phyloP scores from a whole-genome alignment of 2,888 invertebrate genomes.

The Lagria hirta region DNA sequence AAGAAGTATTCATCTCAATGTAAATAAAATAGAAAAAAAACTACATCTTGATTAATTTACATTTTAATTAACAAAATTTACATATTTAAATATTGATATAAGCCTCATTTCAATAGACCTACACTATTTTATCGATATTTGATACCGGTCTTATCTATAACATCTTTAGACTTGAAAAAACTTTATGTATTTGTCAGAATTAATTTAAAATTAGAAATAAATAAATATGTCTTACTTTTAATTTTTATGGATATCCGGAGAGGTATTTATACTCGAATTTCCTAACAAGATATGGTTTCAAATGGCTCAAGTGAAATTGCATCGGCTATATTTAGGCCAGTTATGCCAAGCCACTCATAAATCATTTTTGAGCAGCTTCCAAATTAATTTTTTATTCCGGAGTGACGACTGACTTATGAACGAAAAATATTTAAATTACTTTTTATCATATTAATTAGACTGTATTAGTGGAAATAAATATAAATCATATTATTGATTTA shows the following conservation, averaged over 20 bases:
- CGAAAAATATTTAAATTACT: constrained; percentile 9
- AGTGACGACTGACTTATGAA: constrained; percentile 2
- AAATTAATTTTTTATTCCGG: constrained; percentile 3
- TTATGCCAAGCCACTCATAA: constrained; percentile 5
- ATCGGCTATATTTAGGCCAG: constrained; percentile 9
- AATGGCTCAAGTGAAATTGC: constrained; percentile 12
- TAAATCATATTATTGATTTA: constrained; percentile 28
- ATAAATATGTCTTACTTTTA: too few species aligned
- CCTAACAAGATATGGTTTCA: constrained; percentile 7
- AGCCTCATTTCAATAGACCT: constrained; percentile 18
- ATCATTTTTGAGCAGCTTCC: constrained; percentile 5
- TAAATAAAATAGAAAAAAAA: constrained; percentile 24
- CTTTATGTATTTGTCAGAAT: constrained; percentile 4
- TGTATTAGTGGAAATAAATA: constrained; percentile 21
- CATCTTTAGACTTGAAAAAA: constrained; percentile 15
- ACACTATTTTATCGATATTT: constrained; percentile 20
- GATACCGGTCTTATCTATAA: constrained; percentile 22
- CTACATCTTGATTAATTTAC: constrained; percentile 28
- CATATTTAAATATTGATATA: constrained; percentile 34
- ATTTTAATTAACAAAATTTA: constrained; percentile 35
- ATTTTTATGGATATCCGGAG: too few species aligned
- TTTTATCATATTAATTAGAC: constrained; percentile 12
- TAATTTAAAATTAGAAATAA: constrained; percentile 11
- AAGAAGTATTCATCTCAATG: constrained; percentile 13
- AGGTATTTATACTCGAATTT: constrained; percentile 9